Evolutionary conservation across 37 sponge, comb jelly and placozoan species (phyloP).

Genomic region (Mnemiopsis leidyi): DNA sequence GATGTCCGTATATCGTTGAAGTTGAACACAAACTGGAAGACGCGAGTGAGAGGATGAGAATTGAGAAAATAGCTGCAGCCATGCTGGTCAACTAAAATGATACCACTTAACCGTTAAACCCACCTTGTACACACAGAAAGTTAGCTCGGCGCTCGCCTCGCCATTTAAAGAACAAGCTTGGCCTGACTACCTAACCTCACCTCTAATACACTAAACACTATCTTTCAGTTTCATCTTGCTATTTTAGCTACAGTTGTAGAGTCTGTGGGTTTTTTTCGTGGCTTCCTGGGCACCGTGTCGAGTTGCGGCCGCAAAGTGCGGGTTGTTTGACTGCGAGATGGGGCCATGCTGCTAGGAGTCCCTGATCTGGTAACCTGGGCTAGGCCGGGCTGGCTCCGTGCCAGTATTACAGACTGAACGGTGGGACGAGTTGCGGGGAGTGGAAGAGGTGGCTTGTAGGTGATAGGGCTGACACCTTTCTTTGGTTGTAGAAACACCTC

Average conservation of each 20-base stretch:
- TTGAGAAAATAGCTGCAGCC: too few species aligned
- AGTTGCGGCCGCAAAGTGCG: background rate
- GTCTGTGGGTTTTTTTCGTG: background rate
- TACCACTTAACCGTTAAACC: too few species aligned
- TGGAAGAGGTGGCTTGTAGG: slow-evolving; percentile 21
- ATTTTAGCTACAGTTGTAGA: background rate
- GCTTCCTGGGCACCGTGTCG: background rate
- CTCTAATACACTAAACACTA: too few species aligned
- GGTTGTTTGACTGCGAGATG: background rate
- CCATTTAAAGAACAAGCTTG: too few species aligned
- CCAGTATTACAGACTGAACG: background rate
- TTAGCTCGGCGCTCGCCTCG: too few species aligned
- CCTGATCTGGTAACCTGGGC: background rate
- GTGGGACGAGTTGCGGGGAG: background rate
- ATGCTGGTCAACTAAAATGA: too few species aligned
- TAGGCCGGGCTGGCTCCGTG: background rate
- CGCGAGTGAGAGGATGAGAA: too few species aligned
- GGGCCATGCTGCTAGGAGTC: background rate
- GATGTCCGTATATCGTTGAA: too few species aligned
- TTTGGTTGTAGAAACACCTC: background rate
- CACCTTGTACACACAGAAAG: too few species aligned
- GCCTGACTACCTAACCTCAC: too few species aligned
- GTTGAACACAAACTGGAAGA: too few species aligned
- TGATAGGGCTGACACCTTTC: background rate
- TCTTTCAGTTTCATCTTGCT: too few species aligned